phyloP scores from a whole-genome alignment of 2,888 invertebrate species.

The Leucoma salicis region DNA sequence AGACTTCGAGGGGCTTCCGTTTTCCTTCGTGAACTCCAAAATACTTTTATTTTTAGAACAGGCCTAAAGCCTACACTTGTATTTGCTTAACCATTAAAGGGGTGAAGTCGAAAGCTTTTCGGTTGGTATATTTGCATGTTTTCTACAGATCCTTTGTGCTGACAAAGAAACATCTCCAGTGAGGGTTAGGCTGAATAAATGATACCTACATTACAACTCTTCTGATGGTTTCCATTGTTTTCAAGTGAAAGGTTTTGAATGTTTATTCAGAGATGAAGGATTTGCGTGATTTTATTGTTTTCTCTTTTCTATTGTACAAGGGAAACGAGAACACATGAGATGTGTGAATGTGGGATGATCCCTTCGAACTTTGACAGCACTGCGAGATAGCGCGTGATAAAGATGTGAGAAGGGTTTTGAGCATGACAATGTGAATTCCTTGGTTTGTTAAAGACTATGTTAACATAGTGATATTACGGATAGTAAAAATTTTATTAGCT shows the following conservation, averaged over 20 bases:
- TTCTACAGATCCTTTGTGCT: slow-evolving; percentile 45
- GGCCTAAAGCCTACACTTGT: slow-evolving; percentile 45
- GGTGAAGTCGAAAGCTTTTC: slow-evolving; percentile 52
- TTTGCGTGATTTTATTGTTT: slow-evolving; percentile 35
- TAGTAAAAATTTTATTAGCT: too few relatives aligned
- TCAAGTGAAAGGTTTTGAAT: slow-evolving; percentile 37
- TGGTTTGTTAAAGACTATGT: slow-evolving; percentile 17
- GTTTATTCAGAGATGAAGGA: slow-evolving; percentile 36
- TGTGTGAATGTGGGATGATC: slow-evolving; percentile 22
- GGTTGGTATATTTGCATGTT: slow-evolving; percentile 62
- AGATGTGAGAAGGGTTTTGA: slow-evolving; percentile 25
- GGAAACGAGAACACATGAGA: slow-evolving; percentile 25
- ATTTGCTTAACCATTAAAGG: slow-evolving; percentile 65
- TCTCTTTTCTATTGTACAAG: slow-evolving; percentile 24
- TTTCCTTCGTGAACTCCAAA: slow-evolving; percentile 32
- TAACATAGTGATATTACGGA: too few relatives aligned
- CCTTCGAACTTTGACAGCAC: slow-evolving; percentile 22
- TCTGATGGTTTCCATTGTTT: slow-evolving; percentile 37
- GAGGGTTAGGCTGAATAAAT: slow-evolving; percentile 39
- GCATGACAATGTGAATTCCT: slow-evolving; percentile 28
- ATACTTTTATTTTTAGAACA: slow-evolving; percentile 37
- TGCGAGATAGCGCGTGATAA: slow-evolving; percentile 24
- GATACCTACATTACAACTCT: slow-evolving; percentile 33
- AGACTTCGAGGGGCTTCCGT: slow-evolving; percentile 26
- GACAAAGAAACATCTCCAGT: slow-evolving; percentile 36